A percentile compares a stretch with the other conserved stretches of the same genome.
phyloP scores from a whole-genome alignment of 2,113 vertebrate species.

The Megaleporinus macrocephalus region DNA sequence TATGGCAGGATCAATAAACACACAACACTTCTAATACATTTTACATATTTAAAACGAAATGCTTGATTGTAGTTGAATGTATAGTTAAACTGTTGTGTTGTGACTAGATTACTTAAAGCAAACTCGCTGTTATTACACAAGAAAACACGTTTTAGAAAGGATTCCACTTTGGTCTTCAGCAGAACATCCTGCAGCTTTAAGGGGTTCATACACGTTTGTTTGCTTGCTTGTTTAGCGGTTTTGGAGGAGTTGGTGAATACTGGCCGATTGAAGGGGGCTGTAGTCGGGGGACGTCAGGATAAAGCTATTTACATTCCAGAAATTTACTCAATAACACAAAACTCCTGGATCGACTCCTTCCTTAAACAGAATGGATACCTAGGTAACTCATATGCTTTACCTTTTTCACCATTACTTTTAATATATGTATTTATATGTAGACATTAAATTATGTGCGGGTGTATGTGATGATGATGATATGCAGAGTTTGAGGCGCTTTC shows the following conservation, averaged over 20 bases:
- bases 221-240: conserved; percentile 78
- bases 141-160: no score
- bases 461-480: conserved; percentile 14
- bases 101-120: no score
- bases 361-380: conserved; percentile 95
- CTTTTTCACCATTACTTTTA: neutral
- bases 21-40: no score
- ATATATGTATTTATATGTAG: no score
- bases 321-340: conserved; percentile 94
- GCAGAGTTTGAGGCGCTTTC: conserved; percentile 91
- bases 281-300: conserved; percentile 93
- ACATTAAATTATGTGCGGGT: no score
- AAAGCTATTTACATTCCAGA: conserved; percentile 94
- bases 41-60: no score
- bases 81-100: no score
- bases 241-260: conserved; percentile 89
- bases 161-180: no score
- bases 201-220: neutral
- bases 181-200: neutral
- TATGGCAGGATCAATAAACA: no score
- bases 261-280: conserved; percentile 88
- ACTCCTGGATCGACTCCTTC: conserved; percentile 94
- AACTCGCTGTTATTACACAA: no score
- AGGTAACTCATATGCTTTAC: conserved; percentile 75
- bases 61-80: no score